Conservation (phyloP, 2,888 invertebrate species). For the Melinaea menophilus region DNA sequence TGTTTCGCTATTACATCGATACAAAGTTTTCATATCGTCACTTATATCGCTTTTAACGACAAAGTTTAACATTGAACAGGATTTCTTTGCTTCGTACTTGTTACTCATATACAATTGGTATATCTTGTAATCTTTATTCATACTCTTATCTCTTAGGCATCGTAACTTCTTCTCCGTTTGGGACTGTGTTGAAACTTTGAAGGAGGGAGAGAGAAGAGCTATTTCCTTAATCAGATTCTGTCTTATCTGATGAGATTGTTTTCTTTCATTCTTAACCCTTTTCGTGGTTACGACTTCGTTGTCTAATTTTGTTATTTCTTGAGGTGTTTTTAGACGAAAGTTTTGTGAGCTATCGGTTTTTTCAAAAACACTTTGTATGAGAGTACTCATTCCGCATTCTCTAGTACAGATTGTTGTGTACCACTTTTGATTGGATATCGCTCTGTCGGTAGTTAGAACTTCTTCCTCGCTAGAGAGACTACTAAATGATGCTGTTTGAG, state of each 20-base stretch:
- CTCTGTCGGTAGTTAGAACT: slow-evolving; percentile 33
- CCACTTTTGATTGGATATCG: slow-evolving; percentile 44
- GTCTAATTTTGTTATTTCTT: slow-evolving; percentile 20
- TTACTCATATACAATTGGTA: slow-evolving; percentile 45
- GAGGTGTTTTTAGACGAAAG: slow-evolving; percentile 21
- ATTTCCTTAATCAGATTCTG: slow-evolving; percentile 44
- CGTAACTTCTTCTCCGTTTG: slow-evolving; percentile 43
- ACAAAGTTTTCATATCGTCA: slow-evolving; percentile 58
- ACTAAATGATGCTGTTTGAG: slow-evolving; percentile 24
- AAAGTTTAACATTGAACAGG: slow-evolving; percentile 43
- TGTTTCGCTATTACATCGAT: slow-evolving; percentile 55
- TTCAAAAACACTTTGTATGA: slow-evolving; percentile 40
- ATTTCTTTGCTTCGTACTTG: slow-evolving; percentile 34
- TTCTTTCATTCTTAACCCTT: slow-evolving; percentile 16
- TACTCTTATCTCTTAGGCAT: slow-evolving; percentile 28
- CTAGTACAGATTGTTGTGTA: slow-evolving; percentile 33
- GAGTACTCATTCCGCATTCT: slow-evolving; percentile 43
- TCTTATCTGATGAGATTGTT: slow-evolving; percentile 27
- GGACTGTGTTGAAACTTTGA: slow-evolving; percentile 46
- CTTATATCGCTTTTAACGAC: slow-evolving; percentile 36
- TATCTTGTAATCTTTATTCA: slow-evolving; percentile 43
- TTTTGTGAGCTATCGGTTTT: slow-evolving; percentile 30
- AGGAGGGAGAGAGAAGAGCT: slow-evolving; percentile 36
- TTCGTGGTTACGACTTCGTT: slow-evolving; percentile 20
- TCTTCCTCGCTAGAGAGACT: slow-evolving; percentile 22